Percentiles rank a stretch among this genome's conserved stretches.
Evolutionary conservation across 2,113 vertebrate genomes (phyloP).

Genomic region (Hippocampus zosterae): DNA sequence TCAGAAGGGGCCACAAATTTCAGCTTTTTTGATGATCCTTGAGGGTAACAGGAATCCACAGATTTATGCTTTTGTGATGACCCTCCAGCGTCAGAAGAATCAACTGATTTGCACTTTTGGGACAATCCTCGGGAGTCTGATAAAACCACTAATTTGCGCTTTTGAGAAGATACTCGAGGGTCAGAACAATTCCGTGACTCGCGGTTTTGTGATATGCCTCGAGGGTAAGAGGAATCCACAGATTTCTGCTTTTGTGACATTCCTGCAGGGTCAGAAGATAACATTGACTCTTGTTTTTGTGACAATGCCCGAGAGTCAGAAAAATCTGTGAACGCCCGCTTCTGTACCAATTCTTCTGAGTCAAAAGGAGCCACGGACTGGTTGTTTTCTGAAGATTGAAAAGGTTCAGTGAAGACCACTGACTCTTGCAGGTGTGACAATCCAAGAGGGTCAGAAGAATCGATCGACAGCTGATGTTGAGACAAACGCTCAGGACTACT

Average conservation of each 20-base stretch:
- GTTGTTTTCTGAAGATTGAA: background rate
- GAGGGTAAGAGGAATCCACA: background rate
- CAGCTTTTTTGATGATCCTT: background rate
- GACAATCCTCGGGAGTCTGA: background rate
- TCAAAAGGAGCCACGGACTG: background rate
- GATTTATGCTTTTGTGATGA: background rate
- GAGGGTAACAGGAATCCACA: background rate
- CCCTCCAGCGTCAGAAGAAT: background rate
- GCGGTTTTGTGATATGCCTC: background rate
- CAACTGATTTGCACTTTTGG: background rate
- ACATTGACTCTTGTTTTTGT: background rate
- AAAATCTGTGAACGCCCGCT: background rate
- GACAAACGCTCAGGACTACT: constrained; percentile 9
- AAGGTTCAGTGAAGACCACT: background rate
- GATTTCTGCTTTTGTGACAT: background rate
- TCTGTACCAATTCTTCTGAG: background rate
- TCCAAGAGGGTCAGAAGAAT: background rate
- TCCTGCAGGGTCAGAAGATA: background rate
- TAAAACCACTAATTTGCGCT: background rate
- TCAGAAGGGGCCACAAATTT: background rate
- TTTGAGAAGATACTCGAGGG: background rate
- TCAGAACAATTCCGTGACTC: background rate
- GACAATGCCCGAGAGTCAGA: background rate
- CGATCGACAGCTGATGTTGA: constrained; percentile 1
- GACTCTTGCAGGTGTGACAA: background rate